Evolutionary conservation across 2,888 invertebrate species (phyloP).

Genomic region (Bibio marci): DNA sequence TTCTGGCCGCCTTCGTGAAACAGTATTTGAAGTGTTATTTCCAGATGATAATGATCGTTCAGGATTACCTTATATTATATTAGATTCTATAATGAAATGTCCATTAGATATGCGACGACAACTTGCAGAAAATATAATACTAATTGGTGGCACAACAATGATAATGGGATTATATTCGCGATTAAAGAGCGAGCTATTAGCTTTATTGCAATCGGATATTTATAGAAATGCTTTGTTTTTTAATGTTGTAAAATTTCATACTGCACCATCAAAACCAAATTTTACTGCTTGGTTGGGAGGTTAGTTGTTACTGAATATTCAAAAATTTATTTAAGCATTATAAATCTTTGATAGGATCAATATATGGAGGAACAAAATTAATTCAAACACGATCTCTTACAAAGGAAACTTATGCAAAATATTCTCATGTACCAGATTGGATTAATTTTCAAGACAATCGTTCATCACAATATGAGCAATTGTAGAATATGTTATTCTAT

Average conservation of each 20-base stretch:
- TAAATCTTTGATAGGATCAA: constrained; percentile 53
- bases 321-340: constrained; percentile 20
- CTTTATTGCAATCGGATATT: constrained; percentile 40
- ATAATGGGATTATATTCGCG: constrained; percentile 69
- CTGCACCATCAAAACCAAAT: constrained; percentile 62
- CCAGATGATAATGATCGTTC: constrained; percentile 66
- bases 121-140: constrained; percentile 66
- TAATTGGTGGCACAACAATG: constrained; percentile 76
- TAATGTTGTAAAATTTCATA: constrained; percentile 59
- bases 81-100: constrained; percentile 65
- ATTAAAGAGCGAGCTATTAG: constrained; percentile 56
- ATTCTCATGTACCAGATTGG: constrained; percentile 69
- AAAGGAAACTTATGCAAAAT: constrained; percentile 55
- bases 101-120: constrained; percentile 64
- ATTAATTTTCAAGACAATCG: constrained; percentile 42
- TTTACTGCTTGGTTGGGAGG: constrained; percentile 78
- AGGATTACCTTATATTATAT: constrained; percentile 66
- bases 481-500: too few species aligned
- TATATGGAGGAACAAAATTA: constrained; percentile 61
- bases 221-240: constrained; percentile 45
- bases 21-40: constrained; percentile 71
- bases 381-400: constrained; percentile 50
- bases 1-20: constrained; percentile 57
- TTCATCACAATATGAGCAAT: neutral
- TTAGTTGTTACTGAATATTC: constrained; percentile 15